Evolutionary conservation across 2,888 invertebrate species (phyloP).

Genomic region (Odiellus spinosus): DNA sequence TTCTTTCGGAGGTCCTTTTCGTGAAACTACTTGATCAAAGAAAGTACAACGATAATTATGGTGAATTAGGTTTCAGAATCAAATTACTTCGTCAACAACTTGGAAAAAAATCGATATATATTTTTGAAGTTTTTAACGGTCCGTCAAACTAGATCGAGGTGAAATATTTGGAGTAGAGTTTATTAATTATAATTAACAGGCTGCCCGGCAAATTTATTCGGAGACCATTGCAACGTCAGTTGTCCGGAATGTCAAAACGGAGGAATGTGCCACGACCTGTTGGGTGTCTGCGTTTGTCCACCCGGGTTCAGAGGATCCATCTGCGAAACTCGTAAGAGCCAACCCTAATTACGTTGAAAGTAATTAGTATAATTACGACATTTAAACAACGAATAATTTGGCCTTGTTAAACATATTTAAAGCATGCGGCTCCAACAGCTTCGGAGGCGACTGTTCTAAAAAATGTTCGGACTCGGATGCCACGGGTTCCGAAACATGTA

Average conservation of each 20-base stretch:
- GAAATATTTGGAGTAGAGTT: constrained; percentile 6
- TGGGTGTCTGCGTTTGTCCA: constrained; percentile 10
- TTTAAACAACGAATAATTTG: too few species aligned
- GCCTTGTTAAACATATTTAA: background rate
- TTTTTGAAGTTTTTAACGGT: constrained; percentile 6
- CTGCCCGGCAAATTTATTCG: constrained; percentile 5
- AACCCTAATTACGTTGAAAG: too few species aligned
- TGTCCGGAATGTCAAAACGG: constrained; percentile 8
- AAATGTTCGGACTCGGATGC: background rate
- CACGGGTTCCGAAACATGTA: constrained; percentile 1
- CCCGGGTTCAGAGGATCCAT: constrained; percentile 8
- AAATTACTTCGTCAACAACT: constrained; percentile 2
- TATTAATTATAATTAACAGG: too few species aligned
- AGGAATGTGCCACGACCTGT: constrained; percentile 10
- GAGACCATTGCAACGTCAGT: constrained; percentile 1
- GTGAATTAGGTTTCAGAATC: constrained; percentile 1
- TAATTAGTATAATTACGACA: too few species aligned
- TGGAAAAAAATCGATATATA: constrained; percentile 8
- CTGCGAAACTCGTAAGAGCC: constrained; percentile 6
- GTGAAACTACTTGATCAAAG: too few species aligned
- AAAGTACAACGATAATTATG: too few species aligned
- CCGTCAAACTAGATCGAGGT: constrained; percentile 7
- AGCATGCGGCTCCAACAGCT: constrained; percentile 5
- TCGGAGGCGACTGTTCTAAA: constrained; percentile 4
- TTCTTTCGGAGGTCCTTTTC: too few species aligned